phyloP scores from a whole-genome alignment of 2,113 vertebrate genomes.

The Rhabdornis inornatus region DNA sequence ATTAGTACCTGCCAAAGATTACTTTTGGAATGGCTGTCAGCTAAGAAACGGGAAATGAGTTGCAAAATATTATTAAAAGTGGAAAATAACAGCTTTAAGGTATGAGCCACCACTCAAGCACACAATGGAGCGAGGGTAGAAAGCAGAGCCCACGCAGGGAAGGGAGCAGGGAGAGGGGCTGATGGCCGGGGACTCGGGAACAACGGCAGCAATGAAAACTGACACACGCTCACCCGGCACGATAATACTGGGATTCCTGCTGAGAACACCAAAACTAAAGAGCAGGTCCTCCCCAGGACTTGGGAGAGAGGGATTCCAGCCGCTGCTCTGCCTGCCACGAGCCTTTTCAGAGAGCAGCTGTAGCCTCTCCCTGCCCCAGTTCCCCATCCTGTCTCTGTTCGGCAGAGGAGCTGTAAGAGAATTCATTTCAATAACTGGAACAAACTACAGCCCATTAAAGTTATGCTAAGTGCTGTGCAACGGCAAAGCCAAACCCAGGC shows the following conservation, averaged over 20 bases:
- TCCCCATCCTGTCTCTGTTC: background rate
- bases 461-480: background rate
- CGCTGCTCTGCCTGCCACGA: background rate
- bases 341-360: background rate
- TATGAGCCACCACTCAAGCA: slow-evolving; percentile 51
- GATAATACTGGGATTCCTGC: background rate
- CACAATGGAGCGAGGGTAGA: background rate
- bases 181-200: background rate
- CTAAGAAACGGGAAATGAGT: slow-evolving; percentile 73
- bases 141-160: background rate
- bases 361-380: background rate
- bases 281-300: background rate
- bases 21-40: slow-evolving; percentile 72
- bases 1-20: slow-evolving; percentile 81
- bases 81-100: slow-evolving; percentile 75
- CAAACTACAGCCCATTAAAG: background rate
- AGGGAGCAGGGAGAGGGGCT: background rate
- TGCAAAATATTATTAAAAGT: slow-evolving; percentile 76
- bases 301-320: background rate
- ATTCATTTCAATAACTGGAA: background rate
- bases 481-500: background rate
- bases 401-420: background rate
- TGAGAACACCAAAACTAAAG: background rate
- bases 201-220: background rate
- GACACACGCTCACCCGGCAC: rapidly evolving